Evolutionary conservation across 2,113 vertebrate species (phyloP).

Genomic region (Oceanodroma tethys): DNA sequence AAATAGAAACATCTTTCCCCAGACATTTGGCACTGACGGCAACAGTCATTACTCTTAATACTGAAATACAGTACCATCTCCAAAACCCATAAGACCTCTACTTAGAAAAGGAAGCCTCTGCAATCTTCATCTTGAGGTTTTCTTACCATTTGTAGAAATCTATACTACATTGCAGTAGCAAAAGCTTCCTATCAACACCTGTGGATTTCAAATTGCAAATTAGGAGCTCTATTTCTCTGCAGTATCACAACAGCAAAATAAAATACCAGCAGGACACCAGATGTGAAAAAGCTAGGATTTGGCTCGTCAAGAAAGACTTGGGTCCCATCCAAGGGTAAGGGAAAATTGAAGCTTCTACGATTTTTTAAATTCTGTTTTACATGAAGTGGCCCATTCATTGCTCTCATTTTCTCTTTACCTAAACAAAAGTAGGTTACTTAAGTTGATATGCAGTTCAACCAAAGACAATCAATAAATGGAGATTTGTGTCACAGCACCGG

Average conservation of each 20-base stretch:
- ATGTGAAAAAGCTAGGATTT: not conserved
- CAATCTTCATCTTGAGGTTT: not conserved
- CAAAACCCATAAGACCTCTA: not conserved
- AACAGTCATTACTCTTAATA: not conserved
- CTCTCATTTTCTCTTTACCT: not conserved
- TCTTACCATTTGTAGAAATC: not conserved
- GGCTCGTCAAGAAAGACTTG: not conserved
- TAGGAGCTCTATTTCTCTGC: not conserved
- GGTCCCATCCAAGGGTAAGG: not conserved
- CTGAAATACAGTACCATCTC: not conserved
- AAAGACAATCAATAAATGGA: not conserved
- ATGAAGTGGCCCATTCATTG: not conserved
- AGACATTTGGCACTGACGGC: not conserved
- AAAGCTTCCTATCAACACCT: not conserved
- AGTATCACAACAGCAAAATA: not conserved
- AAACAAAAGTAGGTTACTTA: not conserved
- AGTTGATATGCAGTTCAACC: not conserved
- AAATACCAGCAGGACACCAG: not conserved
- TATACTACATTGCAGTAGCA: not conserved
- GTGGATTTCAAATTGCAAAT: not conserved
- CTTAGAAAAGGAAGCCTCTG: not conserved
- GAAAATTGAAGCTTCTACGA: not conserved
- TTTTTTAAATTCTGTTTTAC: not conserved
- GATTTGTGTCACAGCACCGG: not conserved
- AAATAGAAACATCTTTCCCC: not conserved